phyloP scores from a whole-genome alignment of 2,888 invertebrate species.

The Nymphalis c-album region DNA sequence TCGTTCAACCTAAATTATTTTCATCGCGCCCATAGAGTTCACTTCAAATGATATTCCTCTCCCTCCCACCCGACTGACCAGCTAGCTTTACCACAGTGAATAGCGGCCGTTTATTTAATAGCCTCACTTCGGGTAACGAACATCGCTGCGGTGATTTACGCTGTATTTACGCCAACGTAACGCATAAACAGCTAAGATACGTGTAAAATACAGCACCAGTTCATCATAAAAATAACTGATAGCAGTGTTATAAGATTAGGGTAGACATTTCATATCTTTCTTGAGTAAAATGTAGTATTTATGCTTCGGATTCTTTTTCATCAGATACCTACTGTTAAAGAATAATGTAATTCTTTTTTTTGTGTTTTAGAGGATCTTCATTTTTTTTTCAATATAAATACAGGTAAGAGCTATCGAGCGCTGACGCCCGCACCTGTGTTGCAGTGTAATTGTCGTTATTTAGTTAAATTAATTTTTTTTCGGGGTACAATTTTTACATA shows the following conservation, averaged over 20 bases:
- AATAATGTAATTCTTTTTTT: no score
- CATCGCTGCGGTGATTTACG: slow-evolving; percentile 12
- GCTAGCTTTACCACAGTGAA: neutral
- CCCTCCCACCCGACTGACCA: neutral
- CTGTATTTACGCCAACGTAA: slow-evolving; percentile 18
- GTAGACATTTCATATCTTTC: neutral
- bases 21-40: no score
- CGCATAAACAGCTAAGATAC: slow-evolving; percentile 27
- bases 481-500: no score
- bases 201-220: slow-evolving; percentile 18
- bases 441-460: no score
- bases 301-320: neutral
- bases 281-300: neutral
- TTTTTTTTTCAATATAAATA: no score
- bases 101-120: slow-evolving; percentile 10
- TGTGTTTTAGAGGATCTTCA: no score
- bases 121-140: slow-evolving; percentile 6
- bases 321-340: no score
- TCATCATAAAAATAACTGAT: slow-evolving; percentile 21
- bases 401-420: no score
- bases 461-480: no score
- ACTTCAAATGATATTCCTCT: neutral
- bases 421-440: no score
- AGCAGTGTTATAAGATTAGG: slow-evolving; percentile 2
- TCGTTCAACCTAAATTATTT: no score